Percentiles rank a stretch among this genome's conserved stretches.
These are phyloP conservation scores for Beaufortia kweichowensis DNA, from an alignment of 2,113 vertebrate genomes.

Conservation along the genomic window DNA sequence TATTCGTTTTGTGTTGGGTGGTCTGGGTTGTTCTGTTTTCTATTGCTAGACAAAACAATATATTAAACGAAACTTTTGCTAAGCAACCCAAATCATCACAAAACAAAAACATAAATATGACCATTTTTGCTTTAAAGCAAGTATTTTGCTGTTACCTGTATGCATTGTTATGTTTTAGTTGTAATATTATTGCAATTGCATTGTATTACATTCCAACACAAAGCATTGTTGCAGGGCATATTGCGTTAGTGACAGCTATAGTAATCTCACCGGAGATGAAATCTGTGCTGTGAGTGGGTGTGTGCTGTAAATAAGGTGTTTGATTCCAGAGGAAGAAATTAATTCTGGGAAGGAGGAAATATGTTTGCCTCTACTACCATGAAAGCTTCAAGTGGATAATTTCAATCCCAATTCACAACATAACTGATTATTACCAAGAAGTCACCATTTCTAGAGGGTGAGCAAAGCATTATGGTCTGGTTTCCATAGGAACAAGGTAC, in stretches of 20 bases:
- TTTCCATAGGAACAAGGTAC: conserved; percentile 67
- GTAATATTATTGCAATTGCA: not conserved
- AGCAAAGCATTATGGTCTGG: conserved; percentile 50
- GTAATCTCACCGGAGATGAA: conserved; percentile 15
- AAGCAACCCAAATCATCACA: not conserved
- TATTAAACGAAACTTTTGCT: too few species aligned
- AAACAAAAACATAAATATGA: not conserved
- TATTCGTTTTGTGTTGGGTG: too few species aligned
- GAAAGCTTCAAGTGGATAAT: not conserved
- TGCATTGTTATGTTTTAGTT: not conserved
- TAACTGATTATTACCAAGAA: not conserved
- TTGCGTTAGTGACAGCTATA: conserved; percentile 24
- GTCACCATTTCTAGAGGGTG: not conserved
- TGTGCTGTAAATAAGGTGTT: conserved; percentile 27
- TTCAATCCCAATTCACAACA: not conserved
- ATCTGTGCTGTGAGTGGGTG: conserved; percentile 33
- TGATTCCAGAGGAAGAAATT: conserved; percentile 1
- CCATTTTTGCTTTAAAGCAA: not conserved
- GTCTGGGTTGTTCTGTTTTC: too few species aligned
- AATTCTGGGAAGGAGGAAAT: conserved; percentile 14
- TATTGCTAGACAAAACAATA: too few species aligned
- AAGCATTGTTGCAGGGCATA: conserved; percentile 16
- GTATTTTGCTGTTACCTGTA: not conserved
- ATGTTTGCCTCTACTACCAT: not conserved
- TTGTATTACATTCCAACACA: not conserved